A percentile compares a stretch with the other conserved stretches of the same genome.
Conservation (phyloP, 2,888 invertebrate species). For the Coelinius sp. region DNA sequence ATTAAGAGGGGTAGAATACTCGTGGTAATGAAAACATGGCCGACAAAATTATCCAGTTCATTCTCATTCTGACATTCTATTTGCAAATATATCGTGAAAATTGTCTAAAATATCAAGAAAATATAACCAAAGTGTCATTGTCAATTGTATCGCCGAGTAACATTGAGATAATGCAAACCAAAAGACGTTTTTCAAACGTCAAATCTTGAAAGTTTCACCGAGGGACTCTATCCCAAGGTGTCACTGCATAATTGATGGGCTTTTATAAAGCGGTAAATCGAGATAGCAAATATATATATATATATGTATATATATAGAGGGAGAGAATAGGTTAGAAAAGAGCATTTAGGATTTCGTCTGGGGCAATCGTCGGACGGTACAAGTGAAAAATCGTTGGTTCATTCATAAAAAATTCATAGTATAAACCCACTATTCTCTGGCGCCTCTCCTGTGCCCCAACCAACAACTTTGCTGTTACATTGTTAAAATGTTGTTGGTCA, state of each 20-base stretch:
- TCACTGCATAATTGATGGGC: slow-evolving; percentile 20
- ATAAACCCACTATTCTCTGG: background rate
- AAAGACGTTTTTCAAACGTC: slow-evolving; percentile 17
- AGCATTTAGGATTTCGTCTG: slow-evolving; percentile 11
- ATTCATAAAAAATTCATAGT: slow-evolving; percentile 13
- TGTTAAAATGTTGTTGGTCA: slow-evolving; percentile 22
- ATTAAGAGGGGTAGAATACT: slow-evolving; percentile 66
- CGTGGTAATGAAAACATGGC: slow-evolving; percentile 68
- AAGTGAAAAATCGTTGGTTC: slow-evolving; percentile 15
- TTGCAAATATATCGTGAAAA: background rate
- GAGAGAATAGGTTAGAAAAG: background rate
- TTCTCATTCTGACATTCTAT: slow-evolving; percentile 13
- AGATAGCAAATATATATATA: background rate
- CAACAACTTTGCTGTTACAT: slow-evolving; percentile 8
- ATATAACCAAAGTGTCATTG: background rate
- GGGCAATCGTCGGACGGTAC: slow-evolving; percentile 18
- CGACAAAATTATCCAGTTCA: slow-evolving; percentile 51
- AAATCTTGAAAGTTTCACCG: slow-evolving; percentile 21
- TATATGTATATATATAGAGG: background rate
- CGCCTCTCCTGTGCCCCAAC: background rate
- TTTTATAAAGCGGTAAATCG: slow-evolving; percentile 6
- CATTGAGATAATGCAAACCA: slow-evolving; percentile 8
- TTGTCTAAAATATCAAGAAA: background rate
- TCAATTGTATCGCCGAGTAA: slow-evolving; percentile 19
- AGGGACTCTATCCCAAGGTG: slow-evolving; percentile 5